Evolutionary conservation across 2,797 vertebrate species (phyloP).

Genomic region (Apodemus agrarius): DNA sequence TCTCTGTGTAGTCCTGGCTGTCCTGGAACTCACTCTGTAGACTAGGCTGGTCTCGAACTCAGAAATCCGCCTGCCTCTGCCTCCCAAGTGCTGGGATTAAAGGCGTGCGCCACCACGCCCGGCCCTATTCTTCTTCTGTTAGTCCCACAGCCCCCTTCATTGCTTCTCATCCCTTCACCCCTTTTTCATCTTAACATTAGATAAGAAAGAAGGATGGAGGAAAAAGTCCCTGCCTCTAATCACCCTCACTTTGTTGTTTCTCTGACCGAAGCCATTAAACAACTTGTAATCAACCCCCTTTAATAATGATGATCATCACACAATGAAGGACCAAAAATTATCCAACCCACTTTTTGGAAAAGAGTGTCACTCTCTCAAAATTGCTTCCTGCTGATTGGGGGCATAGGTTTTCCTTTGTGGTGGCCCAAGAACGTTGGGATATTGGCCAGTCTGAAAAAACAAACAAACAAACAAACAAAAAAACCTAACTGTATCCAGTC

Average conservation of each 20-base stretch:
- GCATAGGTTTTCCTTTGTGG: not conserved
- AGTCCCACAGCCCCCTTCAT: not conserved
- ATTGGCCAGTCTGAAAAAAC: not conserved
- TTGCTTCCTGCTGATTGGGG: not conserved
- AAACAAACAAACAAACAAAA: too few relatives aligned
- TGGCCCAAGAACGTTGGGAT: not conserved
- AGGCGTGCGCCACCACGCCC: too few relatives aligned
- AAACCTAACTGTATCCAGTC: not conserved
- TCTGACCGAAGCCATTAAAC: not conserved
- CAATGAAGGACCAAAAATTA: not conserved
- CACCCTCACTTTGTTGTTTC: not conserved
- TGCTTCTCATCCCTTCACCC: not conserved
- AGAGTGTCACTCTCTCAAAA: not conserved
- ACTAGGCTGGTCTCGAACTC: too few relatives aligned
- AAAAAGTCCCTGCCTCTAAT: not conserved
- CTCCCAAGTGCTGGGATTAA: too few relatives aligned
- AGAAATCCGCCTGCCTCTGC: too few relatives aligned
- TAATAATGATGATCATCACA: not conserved
- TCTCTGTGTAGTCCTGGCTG: too few relatives aligned
- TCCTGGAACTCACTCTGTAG: too few relatives aligned
- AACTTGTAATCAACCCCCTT: not conserved
- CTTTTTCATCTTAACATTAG: not conserved
- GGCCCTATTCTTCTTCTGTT: not conserved
- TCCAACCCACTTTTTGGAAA: not conserved
- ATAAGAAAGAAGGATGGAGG: not conserved